Evolutionary conservation across 1,140 invertebrate genomes (phyloP).

Genomic region (Drosophila neocordata): DNA sequence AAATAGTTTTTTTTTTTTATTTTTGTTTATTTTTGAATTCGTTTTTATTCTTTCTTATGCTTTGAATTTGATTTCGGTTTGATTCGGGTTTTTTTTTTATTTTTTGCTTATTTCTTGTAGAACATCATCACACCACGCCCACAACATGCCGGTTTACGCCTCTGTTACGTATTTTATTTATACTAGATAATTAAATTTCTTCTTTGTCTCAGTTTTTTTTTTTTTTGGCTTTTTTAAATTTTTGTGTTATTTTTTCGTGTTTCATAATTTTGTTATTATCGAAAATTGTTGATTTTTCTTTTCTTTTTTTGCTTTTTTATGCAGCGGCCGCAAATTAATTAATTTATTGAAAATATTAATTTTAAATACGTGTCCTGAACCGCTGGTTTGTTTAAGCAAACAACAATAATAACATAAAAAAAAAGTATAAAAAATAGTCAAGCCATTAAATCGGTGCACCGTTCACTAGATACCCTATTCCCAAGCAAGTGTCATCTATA

Average conservation of each 20-base stretch:
- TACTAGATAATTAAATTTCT: constrained; percentile 31
- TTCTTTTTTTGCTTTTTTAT: constrained; percentile 23
- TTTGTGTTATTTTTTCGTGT: constrained; percentile 10
- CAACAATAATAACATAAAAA: constrained; percentile 50
- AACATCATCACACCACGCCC: constrained; percentile 40
- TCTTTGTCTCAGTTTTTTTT: constrained; percentile 11
- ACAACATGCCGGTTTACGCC: constrained; percentile 29
- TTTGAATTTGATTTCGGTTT: constrained; percentile 8
- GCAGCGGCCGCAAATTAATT: constrained; percentile 39
- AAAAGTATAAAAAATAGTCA: constrained; percentile 40
- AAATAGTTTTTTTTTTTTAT: constrained; percentile 52
- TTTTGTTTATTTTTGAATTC: constrained; percentile 54
- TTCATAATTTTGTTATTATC: constrained; percentile 50
- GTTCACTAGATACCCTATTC: neutral
- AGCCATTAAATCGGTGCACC: neutral
- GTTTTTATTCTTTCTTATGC: constrained; percentile 19
- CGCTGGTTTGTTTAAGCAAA: constrained; percentile 44
- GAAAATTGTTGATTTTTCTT: constrained; percentile 21
- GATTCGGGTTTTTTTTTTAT: constrained; percentile 12
- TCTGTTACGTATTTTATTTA: constrained; percentile 47
- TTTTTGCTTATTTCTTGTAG: constrained; percentile 20
- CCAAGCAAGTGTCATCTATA: neutral
- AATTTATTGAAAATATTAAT: constrained; percentile 52
- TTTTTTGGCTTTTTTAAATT: constrained; percentile 20
- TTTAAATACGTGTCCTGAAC: constrained; percentile 31